Base-by-base conservation (phyloP, 1,140 invertebrate species). In the Solen grandis region DNA sequence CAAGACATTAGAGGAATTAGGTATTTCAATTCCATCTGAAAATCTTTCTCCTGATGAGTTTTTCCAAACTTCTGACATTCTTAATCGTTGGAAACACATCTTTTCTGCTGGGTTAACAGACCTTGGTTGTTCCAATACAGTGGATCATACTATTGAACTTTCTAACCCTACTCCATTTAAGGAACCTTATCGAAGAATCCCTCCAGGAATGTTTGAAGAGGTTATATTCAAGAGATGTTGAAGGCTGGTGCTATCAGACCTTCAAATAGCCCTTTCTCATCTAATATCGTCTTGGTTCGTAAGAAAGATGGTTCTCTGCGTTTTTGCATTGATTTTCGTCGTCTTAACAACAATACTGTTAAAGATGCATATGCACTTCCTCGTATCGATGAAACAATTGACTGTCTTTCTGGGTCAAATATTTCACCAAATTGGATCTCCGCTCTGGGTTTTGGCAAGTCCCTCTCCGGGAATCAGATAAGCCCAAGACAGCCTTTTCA, bases 251-350 rank as follows among this genome's bases (percentile, higher is more conserved):
- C 59, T 35, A 35, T 62, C 5, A 27, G 25, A 35, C 25, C 3
- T 19, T 62, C 59, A 5, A 14, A 65, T 22, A 41, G 33, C 25
- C 62, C 62, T 2, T 54, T 54, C 33, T 54, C 31, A 0, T 52
- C 66, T 14, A 69, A 69, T 29, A 13, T 69, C 8, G 66, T 69
- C n/a, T n/a, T n/a, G n/a, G n/a, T n/a, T n/a, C n/a, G n/a, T n/a
- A n/a, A n/a, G n/a, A n/a, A n/a, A n/a, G 19, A 69, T 22, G 50
- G 50, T 10, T 69, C 22, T 14, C 62, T 2, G 14, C 13, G 50
- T 52, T 69, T 52, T 22, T 69, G 66, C 27, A 54, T 54, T 5
- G 10, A 68, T 22, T 41, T 38, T 0, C 35, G 10, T 38, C 65
- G 13, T 0, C 36, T 68, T 16, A 69, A 52, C 54, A 31, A 8